A percentile compares a stretch with the other conserved stretches of the same genome.
These are phyloP conservation scores for Chrysocyon brachyurus DNA, from an alignment of 2,797 vertebrate species.

Conservation along the genomic window DNA sequence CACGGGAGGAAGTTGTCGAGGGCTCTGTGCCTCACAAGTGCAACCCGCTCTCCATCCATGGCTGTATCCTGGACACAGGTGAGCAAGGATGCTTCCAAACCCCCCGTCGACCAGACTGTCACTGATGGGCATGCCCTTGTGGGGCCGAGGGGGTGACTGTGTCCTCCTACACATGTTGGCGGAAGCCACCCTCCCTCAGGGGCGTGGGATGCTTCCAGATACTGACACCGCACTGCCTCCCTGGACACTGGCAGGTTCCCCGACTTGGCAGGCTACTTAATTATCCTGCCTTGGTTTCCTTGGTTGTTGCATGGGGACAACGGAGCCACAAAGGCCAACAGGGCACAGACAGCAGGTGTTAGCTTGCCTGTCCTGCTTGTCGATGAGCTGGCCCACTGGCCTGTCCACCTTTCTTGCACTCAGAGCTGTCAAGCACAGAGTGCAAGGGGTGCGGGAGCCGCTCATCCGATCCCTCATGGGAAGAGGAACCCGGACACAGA, in stretches of 20 bases:
- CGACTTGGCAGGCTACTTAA: accelerated
- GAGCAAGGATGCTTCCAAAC: not conserved
- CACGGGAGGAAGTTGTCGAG: not conserved
- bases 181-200: not conserved
- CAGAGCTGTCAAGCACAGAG: not conserved
- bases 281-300: not conserved
- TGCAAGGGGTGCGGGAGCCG: accelerated
- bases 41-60: accelerated
- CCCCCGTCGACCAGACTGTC: accelerated
- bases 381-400: accelerated
- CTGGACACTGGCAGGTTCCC: accelerated
- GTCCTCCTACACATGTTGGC: accelerated
- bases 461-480: accelerated
- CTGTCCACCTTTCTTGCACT: accelerated
- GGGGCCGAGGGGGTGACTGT: accelerated
- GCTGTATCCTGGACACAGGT: not conserved
- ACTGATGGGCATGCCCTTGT: accelerated
- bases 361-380: accelerated
- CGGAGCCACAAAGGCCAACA: not conserved
- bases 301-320: too few relatives aligned
- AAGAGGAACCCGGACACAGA: not conserved
- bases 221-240: accelerated
- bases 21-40: not conserved
- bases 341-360: not conserved
- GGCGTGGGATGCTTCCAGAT: accelerated